Base-by-base conservation (phyloP, 2,888 invertebrate species). In the Limnephilus auricula region DNA sequence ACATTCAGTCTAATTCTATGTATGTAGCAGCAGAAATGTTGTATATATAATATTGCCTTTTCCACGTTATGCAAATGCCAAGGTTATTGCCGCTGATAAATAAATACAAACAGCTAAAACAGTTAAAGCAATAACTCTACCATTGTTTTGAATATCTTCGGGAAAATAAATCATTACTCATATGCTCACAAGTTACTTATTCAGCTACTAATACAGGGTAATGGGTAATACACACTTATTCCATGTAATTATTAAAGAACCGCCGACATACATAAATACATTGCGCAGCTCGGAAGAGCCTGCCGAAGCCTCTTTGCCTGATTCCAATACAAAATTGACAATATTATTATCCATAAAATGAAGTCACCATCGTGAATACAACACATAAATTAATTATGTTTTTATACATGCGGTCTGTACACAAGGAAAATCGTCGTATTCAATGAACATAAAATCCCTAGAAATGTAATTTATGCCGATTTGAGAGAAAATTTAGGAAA, bases 201-300 rank as follows among this genome's bases (percentile, higher is more conserved):
- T 65, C 65, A 65, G 25, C n/a, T 65, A 65, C n/a, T 25, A n/a
- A 65, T 65, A 65, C 25, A 65, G 65, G 18, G 5, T 50, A 50
- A 50, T 25, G 18, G 65, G 65, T 65, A 65, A 65, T 65, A 65
- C 65, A 65, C 25, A n/a, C 50, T n/a, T n/a, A 65, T 65, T 65
- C n/a, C 65, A 65, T 65, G 65, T 65, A 65, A 65, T n/a, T 65
- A 65, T 65, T 65, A 65, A 65, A 65, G 65, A 65, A 65, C 65
- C 65, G 25, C 0, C 65, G 65, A n/a, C 65, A n/a, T 65, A 65
- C 50, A 65, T 65, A 50, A 50, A 50, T 50, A 65, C 65, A 65
- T 65, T 65, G 25, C 25, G n/a, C 65, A 65, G 65, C 65, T 4
- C 65, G 6, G 5, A 50, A 40, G 9, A 65, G 4, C 65, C 65